Base-by-base conservation (phyloP, 2,888 invertebrate genomes). In the Phytoseiulus persimilis region DNA sequence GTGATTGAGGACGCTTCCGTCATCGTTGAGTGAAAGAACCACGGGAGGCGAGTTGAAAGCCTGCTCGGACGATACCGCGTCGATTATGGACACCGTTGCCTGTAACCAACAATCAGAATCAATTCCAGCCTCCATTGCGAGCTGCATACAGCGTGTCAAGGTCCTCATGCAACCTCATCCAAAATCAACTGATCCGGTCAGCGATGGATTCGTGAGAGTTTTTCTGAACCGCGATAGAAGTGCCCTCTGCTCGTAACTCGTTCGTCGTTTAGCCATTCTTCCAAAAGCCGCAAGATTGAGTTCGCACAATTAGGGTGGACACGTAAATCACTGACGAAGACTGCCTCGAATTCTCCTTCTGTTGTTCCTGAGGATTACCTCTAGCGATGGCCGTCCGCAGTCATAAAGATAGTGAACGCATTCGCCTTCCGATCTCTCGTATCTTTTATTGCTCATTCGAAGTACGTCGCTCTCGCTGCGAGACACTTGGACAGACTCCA, bases 21-120 rank as follows among this genome's bases (percentile, higher is more conserved):
- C 83, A n/a, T 87, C 33, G 39, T 87, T 33, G 23, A 87, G 31
- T 6, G 87, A 87, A 0, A 87, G n/a, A 32, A 87, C 45, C 5
- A 33, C 33, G 9, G 87, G 87, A n/a, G 87, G 39, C 32, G 87
- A 87, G 87, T 14, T 87, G 87, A 87, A 87, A n/a, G 87, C 28
- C 28, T 87, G 87, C 39, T 33, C 87, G 32, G 87, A 32, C 0
- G 45, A 33, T 87, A n/a, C 87, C 45, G 39, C 87, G 45, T 87
- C 87, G 33, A 87, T 87, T n/a, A 87, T 87, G 32, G 87, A 39
- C 32, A 87, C 87, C 3, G 87, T 39, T 6, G 87, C 33, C 87
- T 87, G 87, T 31, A 31, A 83, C 39, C 39, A 39, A 39, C 39
- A 39, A 39, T 39, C 39, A 39, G 39, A 39, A 39, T 39, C 39